A percentile compares a stretch with the other conserved stretches of the same genome.
These are phyloP conservation scores for Leptinotarsa undecemlineata DNA, from an alignment of 1,140 invertebrate species.

Conservation along the genomic window DNA sequence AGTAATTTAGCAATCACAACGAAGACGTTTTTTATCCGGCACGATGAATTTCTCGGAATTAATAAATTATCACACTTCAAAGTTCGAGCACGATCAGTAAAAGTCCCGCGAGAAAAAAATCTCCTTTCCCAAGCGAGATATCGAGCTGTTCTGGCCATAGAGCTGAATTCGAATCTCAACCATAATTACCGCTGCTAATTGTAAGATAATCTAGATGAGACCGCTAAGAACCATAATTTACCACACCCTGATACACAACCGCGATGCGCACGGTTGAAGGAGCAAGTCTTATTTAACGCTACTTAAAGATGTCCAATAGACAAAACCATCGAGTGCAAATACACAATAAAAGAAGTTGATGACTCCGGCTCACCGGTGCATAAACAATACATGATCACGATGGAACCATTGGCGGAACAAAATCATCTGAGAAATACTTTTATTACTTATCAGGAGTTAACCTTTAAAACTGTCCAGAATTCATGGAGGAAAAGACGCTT, in stretches of 20 bases:
- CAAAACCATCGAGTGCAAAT: conserved; percentile 40
- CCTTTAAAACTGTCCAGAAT: no score
- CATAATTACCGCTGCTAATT: conserved; percentile 23
- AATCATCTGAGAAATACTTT: not conserved
- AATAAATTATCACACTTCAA: conserved; percentile 18
- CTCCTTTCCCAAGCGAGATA: not conserved
- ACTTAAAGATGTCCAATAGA: conserved; percentile 46
- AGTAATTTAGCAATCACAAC: not conserved
- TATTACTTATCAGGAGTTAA: not conserved
- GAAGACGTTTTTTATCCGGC: not conserved
- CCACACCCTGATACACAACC: conserved; percentile 37
- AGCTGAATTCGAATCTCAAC: conserved; percentile 4
- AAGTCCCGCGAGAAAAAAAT: conserved; percentile 4
- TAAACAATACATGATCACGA: conserved; percentile 37
- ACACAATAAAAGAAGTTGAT: conserved; percentile 41
- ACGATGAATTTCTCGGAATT: not conserved
- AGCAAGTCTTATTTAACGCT: conserved; percentile 43
- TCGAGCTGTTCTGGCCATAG: not conserved
- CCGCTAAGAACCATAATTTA: conserved; percentile 38
- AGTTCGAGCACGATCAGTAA: conserved; percentile 4
- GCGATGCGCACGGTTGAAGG: conserved; percentile 40
- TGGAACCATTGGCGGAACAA: not conserved
- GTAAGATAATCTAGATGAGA: conserved; percentile 40
- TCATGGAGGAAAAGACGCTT: no score
- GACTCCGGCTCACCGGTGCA: conserved; percentile 29